These are phyloP conservation scores for Monoplex corrugatus DNA, from an alignment of 2,888 invertebrate species.

Conservation along the genomic window DNA sequence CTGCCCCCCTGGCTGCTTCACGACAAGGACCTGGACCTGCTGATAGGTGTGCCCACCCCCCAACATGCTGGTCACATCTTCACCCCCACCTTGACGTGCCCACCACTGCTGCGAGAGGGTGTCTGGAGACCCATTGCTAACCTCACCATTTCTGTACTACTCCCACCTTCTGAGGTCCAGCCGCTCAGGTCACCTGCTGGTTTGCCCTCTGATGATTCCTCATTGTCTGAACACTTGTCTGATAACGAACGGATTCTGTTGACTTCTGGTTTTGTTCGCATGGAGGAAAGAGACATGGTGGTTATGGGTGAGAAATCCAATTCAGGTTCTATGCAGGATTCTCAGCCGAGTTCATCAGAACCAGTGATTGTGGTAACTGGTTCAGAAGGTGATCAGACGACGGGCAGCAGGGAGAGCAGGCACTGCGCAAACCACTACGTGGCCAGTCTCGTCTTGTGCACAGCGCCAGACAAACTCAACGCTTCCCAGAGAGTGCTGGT, in stretches of 20 bases:
- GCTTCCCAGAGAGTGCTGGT: constrained; percentile 51
- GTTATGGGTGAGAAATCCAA: background rate
- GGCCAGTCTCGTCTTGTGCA: constrained; percentile 56
- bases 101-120: background rate
- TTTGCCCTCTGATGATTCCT: background rate
- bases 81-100: constrained; percentile 22
- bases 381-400: background rate
- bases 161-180: background rate
- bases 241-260: too few relatives aligned
- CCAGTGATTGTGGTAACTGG: background rate
- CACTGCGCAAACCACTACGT: constrained; percentile 49
- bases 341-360: background rate
- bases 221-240: background rate
- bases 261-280: background rate
- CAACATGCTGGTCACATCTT: background rate
- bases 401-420: background rate
- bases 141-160: background rate
- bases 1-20: constrained; percentile 30
- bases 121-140: background rate
- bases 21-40: background rate
- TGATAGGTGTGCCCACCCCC: constrained; percentile 25
- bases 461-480: constrained; percentile 48
- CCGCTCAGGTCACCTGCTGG: background rate
- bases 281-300: background rate
- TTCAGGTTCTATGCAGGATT: too few relatives aligned